phyloP scores from a whole-genome alignment of 1,140 invertebrate species.

The Platyscapa corneri region DNA sequence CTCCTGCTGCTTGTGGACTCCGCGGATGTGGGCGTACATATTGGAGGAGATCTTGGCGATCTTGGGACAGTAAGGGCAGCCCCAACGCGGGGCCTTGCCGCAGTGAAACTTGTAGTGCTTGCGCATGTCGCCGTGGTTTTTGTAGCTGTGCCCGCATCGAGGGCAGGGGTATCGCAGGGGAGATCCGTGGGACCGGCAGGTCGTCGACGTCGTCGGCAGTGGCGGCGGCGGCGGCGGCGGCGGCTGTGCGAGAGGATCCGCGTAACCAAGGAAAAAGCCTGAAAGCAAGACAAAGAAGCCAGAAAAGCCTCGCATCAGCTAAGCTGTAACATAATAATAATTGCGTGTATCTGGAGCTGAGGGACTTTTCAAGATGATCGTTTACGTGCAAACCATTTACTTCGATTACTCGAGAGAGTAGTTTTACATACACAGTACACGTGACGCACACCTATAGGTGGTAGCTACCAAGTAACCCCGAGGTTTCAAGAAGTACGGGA shows the following conservation, averaged over 20 bases:
- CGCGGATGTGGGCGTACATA: conserved; percentile 66
- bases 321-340: not conserved
- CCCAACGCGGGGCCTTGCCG: conserved; percentile 84
- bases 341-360: not conserved
- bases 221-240: not conserved
- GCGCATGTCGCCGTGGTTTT: conserved; percentile 67
- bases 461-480: not conserved
- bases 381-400: not conserved
- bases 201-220: not conserved
- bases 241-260: not conserved
- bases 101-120: conserved; percentile 86
- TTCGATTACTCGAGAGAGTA: too few relatives aligned
- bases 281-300: conserved; percentile 44
- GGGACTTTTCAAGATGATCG: not conserved
- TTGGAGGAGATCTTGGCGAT: conserved; percentile 68
- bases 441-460: too few relatives aligned
- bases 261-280: conserved; percentile 37
- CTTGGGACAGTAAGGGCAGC: conserved; percentile 82
- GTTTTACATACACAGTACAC: too few relatives aligned
- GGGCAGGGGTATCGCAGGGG: conserved; percentile 60
- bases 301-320: conserved; percentile 29
- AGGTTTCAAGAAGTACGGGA: not conserved
- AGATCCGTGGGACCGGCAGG: not conserved
- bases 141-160: conserved; percentile 71
- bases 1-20: conserved; percentile 58